Evolutionary conservation across 2,888 invertebrate genomes (phyloP), one percentile per base, ranked within the genome.

Genomic region (Pteria penguin): DNA sequence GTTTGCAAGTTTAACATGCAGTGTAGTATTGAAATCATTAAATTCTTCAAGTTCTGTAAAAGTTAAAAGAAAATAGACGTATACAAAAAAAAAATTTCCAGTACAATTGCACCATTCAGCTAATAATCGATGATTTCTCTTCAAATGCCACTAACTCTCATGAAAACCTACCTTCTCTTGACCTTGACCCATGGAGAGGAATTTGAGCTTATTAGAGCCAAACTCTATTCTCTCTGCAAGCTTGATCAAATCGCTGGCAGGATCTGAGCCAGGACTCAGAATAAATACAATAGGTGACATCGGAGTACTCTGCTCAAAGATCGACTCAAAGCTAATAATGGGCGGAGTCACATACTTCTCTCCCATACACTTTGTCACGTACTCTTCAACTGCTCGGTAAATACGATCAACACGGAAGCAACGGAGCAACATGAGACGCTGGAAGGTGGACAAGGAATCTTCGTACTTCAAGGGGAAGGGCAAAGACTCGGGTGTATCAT

Each of bases 331-430:
- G 89, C 96, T 97, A 86, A 96, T 94, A 67, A 96, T 95, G 0
- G 97, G 97, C 24, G 98, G 97, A 67, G 96, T 97, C 76, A 97
- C 96, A 89, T 95, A 98, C 91, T 96, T 95, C 92, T 96, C 96
- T 58, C 97, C 97, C 96, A 97, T 96, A 5, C 94, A 94, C 84
- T 94, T 94, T 3, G 95, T 95, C 85, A 97, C 96, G 91, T 95
- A 98, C 90, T 96, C 95, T 33, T 95, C 95, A 81, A 97, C 94
- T n/a, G 96, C 96, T 82, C 96, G 94, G 93, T 96, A 97, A 71
- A 97, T 95, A 79, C 97, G 94, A 93, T 98, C 98, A 24, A 97
- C 94, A 29, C 97, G 94, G 93, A 98, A 97, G 91, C 97, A 98
- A 24, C 97, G 94, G 68, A 98, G 93, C 75, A 98, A 90, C 96